Evolutionary conservation across 2,797 vertebrate genomes (phyloP), one percentile per base, ranked within the genome.

Genomic region (Sternarchorhynchus goeldii): DNA sequence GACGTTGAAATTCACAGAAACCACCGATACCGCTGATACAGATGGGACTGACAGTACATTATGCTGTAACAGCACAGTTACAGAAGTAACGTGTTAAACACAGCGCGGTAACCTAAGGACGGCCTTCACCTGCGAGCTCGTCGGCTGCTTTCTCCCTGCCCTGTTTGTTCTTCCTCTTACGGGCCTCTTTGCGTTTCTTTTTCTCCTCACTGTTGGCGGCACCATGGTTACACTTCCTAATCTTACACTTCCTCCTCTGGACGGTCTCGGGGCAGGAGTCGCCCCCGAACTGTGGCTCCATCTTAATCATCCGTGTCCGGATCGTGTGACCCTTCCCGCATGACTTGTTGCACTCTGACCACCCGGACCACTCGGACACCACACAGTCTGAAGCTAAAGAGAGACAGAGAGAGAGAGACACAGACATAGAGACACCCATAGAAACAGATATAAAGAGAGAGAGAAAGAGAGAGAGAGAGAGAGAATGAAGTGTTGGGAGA

Each of bases 271-370:
- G 93, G 81, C 98, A 99, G 0, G 91, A 84, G 74, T 94, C 88
- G 0, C 98, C 98, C 20, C 97, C 96, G 81, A 99, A 99, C 92
- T 98, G 96, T 21, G 97, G 95, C 89, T 99, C 97, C 88, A 94
- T 87, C 86, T 93, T 95, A 32, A 98, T 95, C 86, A 92, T 91
- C 74, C 98, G 95, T 0, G 95, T 97, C 81, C 97, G 94, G 87
- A 98, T 97, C 79, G 94, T 93, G 70, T 99, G 97, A 69, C 98
- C 98, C 83, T 98, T 99, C 4, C 98, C 98, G n/a, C 98, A 99
- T 0, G 98, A 98, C 82, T 98, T 99, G 68, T 98, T 99, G 84
- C 98, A 99, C 86, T 99, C 96, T 0, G 97, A 97, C 98, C 98
- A 99, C 63, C 97, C 95, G 0, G 95, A 95, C 98, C 98, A 99